Conservation (phyloP, 2,113 vertebrate genomes). For the Rhipidura dahli region DNA sequence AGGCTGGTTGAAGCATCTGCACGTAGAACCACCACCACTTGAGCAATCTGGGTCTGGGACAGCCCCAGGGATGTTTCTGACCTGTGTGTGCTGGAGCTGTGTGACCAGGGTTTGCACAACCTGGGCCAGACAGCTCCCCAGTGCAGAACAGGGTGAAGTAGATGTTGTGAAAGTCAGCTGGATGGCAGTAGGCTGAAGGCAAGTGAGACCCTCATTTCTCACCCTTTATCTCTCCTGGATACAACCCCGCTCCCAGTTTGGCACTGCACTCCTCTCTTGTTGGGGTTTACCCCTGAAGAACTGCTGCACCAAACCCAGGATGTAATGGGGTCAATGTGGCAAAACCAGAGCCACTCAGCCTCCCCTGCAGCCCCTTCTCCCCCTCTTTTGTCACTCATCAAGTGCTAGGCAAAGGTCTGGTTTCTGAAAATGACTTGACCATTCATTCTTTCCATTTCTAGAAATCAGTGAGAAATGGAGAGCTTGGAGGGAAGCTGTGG, state of each 20-base stretch:
- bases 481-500: neutral
- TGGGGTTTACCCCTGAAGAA: neutral
- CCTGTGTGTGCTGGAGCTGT: fast-evolving
- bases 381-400: neutral
- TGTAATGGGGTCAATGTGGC: fast-evolving
- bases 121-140: neutral
- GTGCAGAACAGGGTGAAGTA: neutral
- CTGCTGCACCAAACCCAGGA: neutral
- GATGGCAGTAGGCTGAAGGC: neutral
- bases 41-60: neutral
- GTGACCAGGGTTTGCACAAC: neutral
- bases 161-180: neutral
- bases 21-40: neutral
- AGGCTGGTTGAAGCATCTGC: neutral
- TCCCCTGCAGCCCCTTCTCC: neutral
- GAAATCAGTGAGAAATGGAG: neutral
- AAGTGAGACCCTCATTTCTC: neutral
- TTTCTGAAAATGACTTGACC: neutral
- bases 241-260: fast-evolving
- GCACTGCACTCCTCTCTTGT: neutral
- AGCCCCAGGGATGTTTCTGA: fast-evolving
- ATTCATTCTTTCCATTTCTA: slow-evolving; percentile 6
- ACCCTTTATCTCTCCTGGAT: neutral
- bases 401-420: neutral
- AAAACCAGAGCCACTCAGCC: neutral